phyloP scores from a whole-genome alignment of 2,113 vertebrate genomes.

The Trichomycterus rosablanca region DNA sequence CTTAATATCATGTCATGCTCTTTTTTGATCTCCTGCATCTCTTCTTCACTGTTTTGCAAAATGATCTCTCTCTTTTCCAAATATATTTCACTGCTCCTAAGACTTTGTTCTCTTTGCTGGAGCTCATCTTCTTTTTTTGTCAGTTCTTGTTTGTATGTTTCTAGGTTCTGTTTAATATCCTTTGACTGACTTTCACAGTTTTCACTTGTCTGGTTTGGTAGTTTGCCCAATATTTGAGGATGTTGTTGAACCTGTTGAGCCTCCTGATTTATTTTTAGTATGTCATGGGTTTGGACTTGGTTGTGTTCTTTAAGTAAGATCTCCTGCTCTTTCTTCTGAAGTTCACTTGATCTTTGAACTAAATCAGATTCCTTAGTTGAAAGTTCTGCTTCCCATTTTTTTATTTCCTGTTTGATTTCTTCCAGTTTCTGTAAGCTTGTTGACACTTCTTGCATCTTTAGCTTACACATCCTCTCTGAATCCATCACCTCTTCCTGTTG shows the following conservation, averaged over 20 bases:
- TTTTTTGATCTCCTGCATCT: constrained; percentile 10
- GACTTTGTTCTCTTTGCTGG: constrained; percentile 26
- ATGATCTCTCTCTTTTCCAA: constrained; percentile 32
- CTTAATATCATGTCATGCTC: neutral
- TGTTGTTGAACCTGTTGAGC: neutral
- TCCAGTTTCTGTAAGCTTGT: constrained; percentile 26
- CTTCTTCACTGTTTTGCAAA: constrained; percentile 29
- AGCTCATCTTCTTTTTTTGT: constrained; percentile 22
- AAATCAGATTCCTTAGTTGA: constrained; percentile 18
- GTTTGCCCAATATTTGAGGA: no score
- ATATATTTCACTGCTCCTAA: constrained; percentile 28
- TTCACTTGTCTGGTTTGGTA: neutral
- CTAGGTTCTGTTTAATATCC: constrained; percentile 8
- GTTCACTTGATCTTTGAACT: constrained; percentile 18
- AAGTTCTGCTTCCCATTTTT: constrained; percentile 25
- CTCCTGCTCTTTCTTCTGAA: constrained; percentile 28
- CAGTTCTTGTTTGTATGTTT: constrained; percentile 24
- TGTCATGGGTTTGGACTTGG: constrained; percentile 13
- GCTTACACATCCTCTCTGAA: constrained; percentile 3
- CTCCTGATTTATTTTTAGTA: constrained; percentile 13
- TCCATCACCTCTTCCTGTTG: constrained; percentile 19
- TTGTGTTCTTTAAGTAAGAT: constrained; percentile 1
- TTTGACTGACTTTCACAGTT: constrained; percentile 9
- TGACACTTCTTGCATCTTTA: constrained; percentile 16
- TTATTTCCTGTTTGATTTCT: constrained; percentile 13